phyloP scores from a whole-genome alignment of 2,888 invertebrate species.

The Drosophila putrida region DNA sequence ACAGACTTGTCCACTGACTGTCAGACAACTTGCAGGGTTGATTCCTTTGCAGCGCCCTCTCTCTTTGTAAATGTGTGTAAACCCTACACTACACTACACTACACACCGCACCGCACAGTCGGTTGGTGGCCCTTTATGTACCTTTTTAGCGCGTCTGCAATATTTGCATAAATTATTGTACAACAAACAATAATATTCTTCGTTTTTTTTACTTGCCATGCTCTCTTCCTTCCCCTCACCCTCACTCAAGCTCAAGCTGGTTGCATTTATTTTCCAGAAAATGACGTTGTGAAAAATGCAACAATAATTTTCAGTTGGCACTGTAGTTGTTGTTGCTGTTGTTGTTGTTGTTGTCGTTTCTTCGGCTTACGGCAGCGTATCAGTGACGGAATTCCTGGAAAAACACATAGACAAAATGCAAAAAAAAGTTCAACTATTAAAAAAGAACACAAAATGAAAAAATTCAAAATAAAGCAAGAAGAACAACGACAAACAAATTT shows the following conservation, averaged over 20 bases:
- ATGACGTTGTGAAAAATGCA: slow-evolving; percentile 81
- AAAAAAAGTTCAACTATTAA: slow-evolving; percentile 10
- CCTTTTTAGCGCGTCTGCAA: slow-evolving; percentile 71
- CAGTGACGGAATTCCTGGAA: slow-evolving; percentile 83
- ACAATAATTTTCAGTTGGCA: slow-evolving; percentile 51
- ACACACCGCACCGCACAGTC: not conserved
- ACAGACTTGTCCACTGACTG: slow-evolving; percentile 17
- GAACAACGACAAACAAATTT: slow-evolving; percentile 38
- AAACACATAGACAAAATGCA: slow-evolving; percentile 74
- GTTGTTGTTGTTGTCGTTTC: slow-evolving; percentile 17
- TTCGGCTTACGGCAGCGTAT: slow-evolving; percentile 61
- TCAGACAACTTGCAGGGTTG: slow-evolving; percentile 18
- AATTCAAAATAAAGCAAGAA: slow-evolving; percentile 42
- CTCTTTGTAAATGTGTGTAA: slow-evolving; percentile 5
- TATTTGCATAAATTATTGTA: slow-evolving; percentile 79
- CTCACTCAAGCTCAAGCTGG: not conserved
- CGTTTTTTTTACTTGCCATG: not conserved
- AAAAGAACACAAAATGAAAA: slow-evolving; percentile 31
- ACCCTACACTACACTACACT: not conserved
- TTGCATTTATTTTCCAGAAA: slow-evolving; percentile 73
- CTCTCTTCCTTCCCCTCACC: too few species aligned
- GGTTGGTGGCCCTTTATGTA: slow-evolving; percentile 3
- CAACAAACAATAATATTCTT: slow-evolving; percentile 69
- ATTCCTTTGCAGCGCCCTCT: slow-evolving; percentile 17
- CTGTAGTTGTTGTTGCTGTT: slow-evolving; percentile 20